A percentile compares a stretch with the other conserved stretches of the same genome.
phyloP scores from a whole-genome alignment of 2,797 vertebrate genomes.

The Gephyroberyx darwinii region DNA sequence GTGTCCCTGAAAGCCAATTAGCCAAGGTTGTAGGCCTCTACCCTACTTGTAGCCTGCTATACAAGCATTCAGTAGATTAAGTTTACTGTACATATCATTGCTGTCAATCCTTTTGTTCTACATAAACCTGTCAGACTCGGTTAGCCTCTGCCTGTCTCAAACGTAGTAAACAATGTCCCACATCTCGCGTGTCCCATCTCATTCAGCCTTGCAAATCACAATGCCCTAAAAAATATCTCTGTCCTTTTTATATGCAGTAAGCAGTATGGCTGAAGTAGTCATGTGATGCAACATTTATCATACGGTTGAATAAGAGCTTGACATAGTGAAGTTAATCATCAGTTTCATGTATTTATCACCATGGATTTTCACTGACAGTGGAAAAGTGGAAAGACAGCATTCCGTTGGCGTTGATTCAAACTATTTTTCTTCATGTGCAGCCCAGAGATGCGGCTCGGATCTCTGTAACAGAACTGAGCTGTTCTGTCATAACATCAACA shows the following conservation, averaged over 20 bases:
- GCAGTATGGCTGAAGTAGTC: background rate
- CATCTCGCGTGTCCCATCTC: background rate
- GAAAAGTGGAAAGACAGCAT: background rate
- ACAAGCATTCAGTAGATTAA: background rate
- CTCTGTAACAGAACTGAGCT: background rate
- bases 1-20: constrained; percentile 9
- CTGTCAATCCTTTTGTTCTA: background rate
- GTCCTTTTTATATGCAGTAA: background rate
- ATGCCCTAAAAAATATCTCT: background rate
- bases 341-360: constrained; percentile 2
- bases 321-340: background rate
- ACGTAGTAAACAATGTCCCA: background rate
- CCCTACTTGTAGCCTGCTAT: background rate
- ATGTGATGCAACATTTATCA: background rate
- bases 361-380: background rate
- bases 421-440: background rate
- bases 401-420: background rate
- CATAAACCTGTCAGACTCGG: background rate
- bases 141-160: background rate
- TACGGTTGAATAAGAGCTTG: background rate
- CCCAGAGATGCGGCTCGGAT: background rate
- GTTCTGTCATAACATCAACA: background rate
- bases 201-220: background rate
- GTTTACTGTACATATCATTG: background rate
- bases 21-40: background rate